Evolutionary conservation across 2,113 vertebrate species (phyloP).

Genomic region (Struthidea cinerea): DNA sequence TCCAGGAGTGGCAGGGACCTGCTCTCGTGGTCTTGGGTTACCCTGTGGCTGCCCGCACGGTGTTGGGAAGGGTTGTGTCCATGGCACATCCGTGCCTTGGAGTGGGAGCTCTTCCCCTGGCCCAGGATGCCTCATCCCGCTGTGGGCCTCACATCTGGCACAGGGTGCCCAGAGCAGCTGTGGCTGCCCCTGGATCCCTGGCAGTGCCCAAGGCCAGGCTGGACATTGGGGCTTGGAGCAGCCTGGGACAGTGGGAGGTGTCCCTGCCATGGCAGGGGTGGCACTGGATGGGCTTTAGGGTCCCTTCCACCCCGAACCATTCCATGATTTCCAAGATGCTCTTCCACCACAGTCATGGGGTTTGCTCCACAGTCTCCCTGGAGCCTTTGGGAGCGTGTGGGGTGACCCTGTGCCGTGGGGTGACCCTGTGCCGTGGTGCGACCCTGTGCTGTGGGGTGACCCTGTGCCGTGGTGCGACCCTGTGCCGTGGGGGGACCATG

Average conservation of each 20-base stretch:
- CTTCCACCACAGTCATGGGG: rapidly evolving
- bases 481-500: too few species aligned
- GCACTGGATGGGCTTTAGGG: rapidly evolving
- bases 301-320: not conserved
- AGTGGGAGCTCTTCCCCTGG: not conserved
- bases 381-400: not conserved
- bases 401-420: not conserved
- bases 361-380: not conserved
- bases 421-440: not conserved
- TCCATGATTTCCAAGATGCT: not conserved
- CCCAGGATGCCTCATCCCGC: not conserved
- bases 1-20: not conserved
- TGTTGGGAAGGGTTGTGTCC: not conserved
- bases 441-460: not conserved
- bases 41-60: not conserved
- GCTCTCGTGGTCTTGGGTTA: rapidly evolving
- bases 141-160: not conserved
- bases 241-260: not conserved
- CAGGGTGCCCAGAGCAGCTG: not conserved
- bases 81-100: rapidly evolving
- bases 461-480: not conserved
- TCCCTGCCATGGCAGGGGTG: not conserved
- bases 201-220: rapidly evolving
- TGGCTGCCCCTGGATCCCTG: not conserved
- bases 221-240: not conserved